phyloP scores from a whole-genome alignment of 30 jellyfish, hydroid and myxozoan species.

The Hydra vulgaris region DNA sequence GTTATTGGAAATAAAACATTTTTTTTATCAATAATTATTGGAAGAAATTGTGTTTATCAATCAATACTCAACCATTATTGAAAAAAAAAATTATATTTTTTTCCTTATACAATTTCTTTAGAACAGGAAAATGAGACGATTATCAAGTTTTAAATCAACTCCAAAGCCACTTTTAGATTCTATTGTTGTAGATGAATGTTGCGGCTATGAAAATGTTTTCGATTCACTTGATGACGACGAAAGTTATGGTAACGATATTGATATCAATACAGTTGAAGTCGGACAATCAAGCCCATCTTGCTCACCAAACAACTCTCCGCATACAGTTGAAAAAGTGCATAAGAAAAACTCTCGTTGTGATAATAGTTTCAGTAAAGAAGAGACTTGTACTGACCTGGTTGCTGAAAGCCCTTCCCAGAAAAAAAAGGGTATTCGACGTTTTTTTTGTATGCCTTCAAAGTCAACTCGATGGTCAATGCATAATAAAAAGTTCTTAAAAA shows the following conservation, averaged over 20 bases:
- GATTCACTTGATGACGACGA: constrained; percentile 15
- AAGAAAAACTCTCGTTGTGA: neutral
- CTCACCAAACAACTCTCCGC: neutral
- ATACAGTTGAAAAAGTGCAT: neutral
- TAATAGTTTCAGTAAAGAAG: neutral
- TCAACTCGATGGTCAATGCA: constrained; percentile 11
- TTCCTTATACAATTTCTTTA: neutral
- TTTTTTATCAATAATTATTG: no score
- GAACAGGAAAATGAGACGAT: constrained; percentile 32
- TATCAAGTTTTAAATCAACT: constrained; percentile 22
- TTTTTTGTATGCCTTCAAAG: constrained; percentile 27
- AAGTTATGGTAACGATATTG: neutral
- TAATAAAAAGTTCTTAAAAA: neutral
- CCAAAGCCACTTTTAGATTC: constrained; percentile 24
- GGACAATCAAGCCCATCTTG: neutral
- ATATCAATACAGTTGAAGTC: neutral
- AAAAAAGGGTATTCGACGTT: constrained; percentile 27
- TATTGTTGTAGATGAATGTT: constrained; percentile 15
- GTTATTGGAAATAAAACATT: no score
- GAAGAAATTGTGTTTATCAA: no score
- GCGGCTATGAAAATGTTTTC: constrained; percentile 29
- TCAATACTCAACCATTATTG: neutral
- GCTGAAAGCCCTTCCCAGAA: constrained; percentile 25
- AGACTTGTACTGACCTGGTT: constrained; percentile 6
- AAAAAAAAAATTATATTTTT: neutral